phyloP scores from a whole-genome alignment of 2,113 vertebrate genomes.

The Mesembrinibis cayennensis region DNA sequence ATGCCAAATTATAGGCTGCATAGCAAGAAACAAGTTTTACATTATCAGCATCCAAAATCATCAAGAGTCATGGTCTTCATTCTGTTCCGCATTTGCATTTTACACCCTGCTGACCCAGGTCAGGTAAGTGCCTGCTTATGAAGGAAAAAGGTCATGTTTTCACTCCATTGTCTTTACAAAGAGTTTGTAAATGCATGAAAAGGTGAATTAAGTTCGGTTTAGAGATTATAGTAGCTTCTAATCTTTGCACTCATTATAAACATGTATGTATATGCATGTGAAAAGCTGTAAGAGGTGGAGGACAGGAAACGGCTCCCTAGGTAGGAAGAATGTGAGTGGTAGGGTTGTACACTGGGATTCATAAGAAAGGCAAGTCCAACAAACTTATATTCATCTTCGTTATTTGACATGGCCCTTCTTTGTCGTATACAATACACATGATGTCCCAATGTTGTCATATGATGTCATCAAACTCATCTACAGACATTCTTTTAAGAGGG shows the following conservation, averaged over 20 bases:
- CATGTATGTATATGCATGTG: accelerated
- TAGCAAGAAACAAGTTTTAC: not conserved
- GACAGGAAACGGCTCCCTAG: not conserved
- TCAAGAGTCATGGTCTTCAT: not conserved
- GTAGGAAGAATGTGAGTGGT: not conserved
- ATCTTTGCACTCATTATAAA: not conserved
- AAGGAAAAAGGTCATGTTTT: not conserved
- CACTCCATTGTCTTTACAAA: not conserved
- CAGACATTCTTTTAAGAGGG: not conserved
- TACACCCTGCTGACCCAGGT: not conserved
- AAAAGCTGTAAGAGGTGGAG: not conserved
- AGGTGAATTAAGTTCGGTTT: not conserved
- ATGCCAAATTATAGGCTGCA: not conserved
- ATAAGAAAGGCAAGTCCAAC: not conserved
- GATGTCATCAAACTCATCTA: not conserved
- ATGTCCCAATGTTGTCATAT: not conserved
- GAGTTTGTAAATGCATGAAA: not conserved
- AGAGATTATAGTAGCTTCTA: not conserved
- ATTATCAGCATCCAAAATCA: not conserved
- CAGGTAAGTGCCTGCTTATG: not conserved
- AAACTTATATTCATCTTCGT: not conserved
- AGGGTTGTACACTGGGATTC: not conserved
- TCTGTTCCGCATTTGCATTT: not conserved
- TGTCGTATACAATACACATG: not conserved
- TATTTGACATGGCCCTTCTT: not conserved